phyloP scores from a whole-genome alignment of 2,888 invertebrate genomes.

The Apoda limacodes region DNA sequence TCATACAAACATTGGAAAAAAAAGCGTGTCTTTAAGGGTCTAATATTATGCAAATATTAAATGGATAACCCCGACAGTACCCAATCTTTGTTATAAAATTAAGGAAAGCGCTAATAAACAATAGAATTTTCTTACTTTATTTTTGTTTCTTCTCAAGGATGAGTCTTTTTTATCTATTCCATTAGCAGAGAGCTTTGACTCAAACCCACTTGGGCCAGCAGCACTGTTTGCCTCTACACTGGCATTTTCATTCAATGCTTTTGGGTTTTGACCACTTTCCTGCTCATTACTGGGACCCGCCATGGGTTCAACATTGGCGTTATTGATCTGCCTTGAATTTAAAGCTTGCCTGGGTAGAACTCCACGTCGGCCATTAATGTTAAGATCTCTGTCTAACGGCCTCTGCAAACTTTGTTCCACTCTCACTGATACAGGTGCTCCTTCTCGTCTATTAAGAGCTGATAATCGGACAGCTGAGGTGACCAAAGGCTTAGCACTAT shows the following conservation, averaged over 20 bases:
- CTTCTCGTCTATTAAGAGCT: slow-evolving; percentile 45
- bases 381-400: slow-evolving; percentile 75
- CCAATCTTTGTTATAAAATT: no score
- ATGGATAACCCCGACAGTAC: no score
- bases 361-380: slow-evolving; percentile 79
- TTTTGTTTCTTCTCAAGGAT: slow-evolving; percentile 46
- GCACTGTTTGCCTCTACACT: slow-evolving; percentile 25
- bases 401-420: slow-evolving; percentile 60
- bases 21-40: slow-evolving; percentile 3
- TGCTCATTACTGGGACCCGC: slow-evolving; percentile 58
- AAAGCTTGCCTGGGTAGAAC: slow-evolving; percentile 51
- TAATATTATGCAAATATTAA: no score
- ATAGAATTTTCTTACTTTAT: slow-evolving; percentile 41
- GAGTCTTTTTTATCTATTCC: slow-evolving; percentile 44
- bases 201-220: slow-evolving; percentile 32
- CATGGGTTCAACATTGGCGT: slow-evolving; percentile 39
- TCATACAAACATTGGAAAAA: no score
- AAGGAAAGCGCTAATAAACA: no score
- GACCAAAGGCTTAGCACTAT: slow-evolving; percentile 63
- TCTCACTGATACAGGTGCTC: slow-evolving; percentile 57
- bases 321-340: slow-evolving; percentile 31
- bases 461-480: slow-evolving; percentile 66
- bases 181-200: slow-evolving; percentile 29
- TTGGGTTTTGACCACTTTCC: slow-evolving; percentile 22
- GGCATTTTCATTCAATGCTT: slow-evolving; percentile 29